Conservation (phyloP, 2,113 vertebrate species). For the Smithornis capensis region DNA sequence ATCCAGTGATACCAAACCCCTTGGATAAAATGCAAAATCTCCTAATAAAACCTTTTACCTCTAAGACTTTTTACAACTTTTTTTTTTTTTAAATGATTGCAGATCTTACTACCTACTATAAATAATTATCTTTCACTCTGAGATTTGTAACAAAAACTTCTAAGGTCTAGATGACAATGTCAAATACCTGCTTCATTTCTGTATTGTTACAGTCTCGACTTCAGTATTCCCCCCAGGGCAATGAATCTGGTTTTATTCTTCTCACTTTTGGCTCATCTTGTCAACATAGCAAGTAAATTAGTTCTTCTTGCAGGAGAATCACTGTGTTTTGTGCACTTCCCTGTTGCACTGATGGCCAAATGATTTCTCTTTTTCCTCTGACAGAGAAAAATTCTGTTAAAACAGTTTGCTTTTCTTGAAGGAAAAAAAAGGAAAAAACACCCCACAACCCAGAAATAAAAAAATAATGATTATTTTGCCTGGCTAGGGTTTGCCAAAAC, state of each 20-base stretch:
- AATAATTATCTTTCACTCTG: constrained; percentile 10
- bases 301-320: neutral
- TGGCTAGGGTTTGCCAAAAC: neutral
- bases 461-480: neutral
- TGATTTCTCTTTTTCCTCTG: neutral
- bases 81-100: constrained; percentile 8
- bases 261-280: neutral
- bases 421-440: neutral
- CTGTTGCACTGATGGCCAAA: neutral
- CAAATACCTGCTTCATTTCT: constrained; percentile 8
- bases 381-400: neutral
- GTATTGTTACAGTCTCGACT: neutral
- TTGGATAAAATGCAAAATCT: neutral
- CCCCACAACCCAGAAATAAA: neutral
- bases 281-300: constrained; percentile 9
- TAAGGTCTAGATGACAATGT: neutral
- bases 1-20: neutral
- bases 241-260: neutral
- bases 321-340: neutral
- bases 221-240: neutral
- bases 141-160: constrained; percentile 29
- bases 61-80: neutral
- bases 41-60: neutral
- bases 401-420: neutral
- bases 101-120: neutral